Base-by-base conservation (phyloP, 2,888 invertebrate genomes). In the Drosophila nr. fundita region DNA sequence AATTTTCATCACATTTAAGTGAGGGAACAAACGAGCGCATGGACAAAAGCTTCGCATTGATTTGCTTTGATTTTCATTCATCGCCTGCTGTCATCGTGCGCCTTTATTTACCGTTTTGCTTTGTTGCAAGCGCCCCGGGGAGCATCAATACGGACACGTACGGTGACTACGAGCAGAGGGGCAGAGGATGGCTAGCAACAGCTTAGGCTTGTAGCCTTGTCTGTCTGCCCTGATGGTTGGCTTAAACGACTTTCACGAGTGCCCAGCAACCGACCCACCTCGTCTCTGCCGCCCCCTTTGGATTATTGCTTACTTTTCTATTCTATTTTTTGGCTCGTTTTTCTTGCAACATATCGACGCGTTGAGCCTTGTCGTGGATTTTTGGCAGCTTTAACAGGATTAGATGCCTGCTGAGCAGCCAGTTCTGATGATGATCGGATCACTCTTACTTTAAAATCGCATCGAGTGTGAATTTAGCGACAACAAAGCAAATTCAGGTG, bases 381-480 rank as follows among this genome's bases (percentile, higher is more conserved):
- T 90, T 82, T 81, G 83, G 87, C 89, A 87, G 91, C 87, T 89
- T 84, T 87, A 82, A 85, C 80, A 76, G 91, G 90, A 91, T 91
- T 91, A 87, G 82, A 60, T 70, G 73, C 73, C 81, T 73, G 78
- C 68, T 73, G 85, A 63, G 73, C 54, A 57, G 67, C 66, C 70
- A 59, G 61, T 54, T 15, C 54, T 45, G 52, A 38, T 52, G 66
- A 65, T 62, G 64, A 69, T 60, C 49, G 62, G 62, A 62, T 78
- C 54, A 64, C 29, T 45, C 48, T 57, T n/a, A 27, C 52, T 61
- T 66, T 66, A 52, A 54, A 65, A 32, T 54, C 42, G 13, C 38
- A 11, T 53, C 18, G 11, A 50, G 4, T 48, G 13, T 50, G 38
- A 68, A 34, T 49, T 54, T 6, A 4, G 27, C 54, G 32, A 21